Base-by-base conservation (phyloP, 1,140 invertebrate genomes). In the Ceratina japonica region DNA sequence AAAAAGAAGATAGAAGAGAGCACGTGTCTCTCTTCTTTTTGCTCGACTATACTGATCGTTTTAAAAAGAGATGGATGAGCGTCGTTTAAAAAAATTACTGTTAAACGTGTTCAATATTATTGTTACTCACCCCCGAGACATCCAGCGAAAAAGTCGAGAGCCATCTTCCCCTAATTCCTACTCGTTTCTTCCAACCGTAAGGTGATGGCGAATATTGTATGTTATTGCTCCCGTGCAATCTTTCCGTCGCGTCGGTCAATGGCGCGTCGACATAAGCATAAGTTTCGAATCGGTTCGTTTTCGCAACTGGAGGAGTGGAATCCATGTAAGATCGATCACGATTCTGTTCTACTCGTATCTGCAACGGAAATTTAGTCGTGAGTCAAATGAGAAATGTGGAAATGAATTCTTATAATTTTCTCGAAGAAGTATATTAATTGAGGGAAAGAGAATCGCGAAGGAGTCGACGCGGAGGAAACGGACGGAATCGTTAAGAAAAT, bases 111-210 rank as follows among this genome's bases (percentile, higher is more conserved):
- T 20, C n/a, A 44, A n/a, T n/a, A n/a, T n/a, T n/a, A n/a, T n/a
- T n/a, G n/a, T 27, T 58, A 49, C 58, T 93, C 94, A 96, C 96
- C 96, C 94, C 96, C 97, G 75, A 97, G 88, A 88, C 96, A 97
- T 87, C 97, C 96, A 85, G 96, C 96, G 74, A 96, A 88, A 88
- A 97, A 97, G 90, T 97, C 96, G 83, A 97, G 90, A 73, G 96
- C 94, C 96, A 96, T 96, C 83, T 72, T 73, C 73, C 61, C 58
- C 24, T n/a, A n/a, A n/a, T n/a, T n/a, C n/a, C n/a, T 15, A 70
- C 52, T 13, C 52, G 61, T 54, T 63, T 65, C 24, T 83, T 83
- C 82, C 86, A 80, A 68, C 79, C 69, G 72, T 77, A 78, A 69
- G 72, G 63, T 56, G 72, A 61, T 58, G n/a, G 54, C 1, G 24